Evolutionary conservation across 2,888 invertebrate species (phyloP).

Genomic region (Caenorhabditis angaria): DNA sequence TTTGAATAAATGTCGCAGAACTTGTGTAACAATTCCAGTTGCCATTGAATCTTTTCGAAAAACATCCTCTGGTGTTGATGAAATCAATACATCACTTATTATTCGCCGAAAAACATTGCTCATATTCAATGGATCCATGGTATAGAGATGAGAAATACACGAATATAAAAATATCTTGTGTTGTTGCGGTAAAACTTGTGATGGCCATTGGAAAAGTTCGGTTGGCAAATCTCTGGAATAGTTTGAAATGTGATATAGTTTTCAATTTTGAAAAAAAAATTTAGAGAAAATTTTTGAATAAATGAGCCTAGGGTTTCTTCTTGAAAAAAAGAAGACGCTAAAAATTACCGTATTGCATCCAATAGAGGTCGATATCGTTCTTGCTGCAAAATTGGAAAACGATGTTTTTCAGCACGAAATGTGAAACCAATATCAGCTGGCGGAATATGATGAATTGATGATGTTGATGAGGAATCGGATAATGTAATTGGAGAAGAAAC

Average conservation of each 20-base stretch:
- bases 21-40: constrained; percentile 46
- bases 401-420: constrained; percentile 19
- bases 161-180: constrained; percentile 35
- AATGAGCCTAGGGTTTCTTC: not conserved
- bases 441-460: constrained; percentile 8
- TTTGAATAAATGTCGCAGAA: constrained; percentile 37
- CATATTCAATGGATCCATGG: constrained; percentile 23
- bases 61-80: constrained; percentile 41
- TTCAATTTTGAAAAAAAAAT: no score
- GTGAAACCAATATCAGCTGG: constrained; percentile 27
- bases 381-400: constrained; percentile 23
- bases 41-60: constrained; percentile 51
- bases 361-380: constrained; percentile 31
- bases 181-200: constrained; percentile 35
- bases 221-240: constrained; percentile 31
- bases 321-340: not conserved
- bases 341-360: constrained; percentile 22
- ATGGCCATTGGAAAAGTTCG: constrained; percentile 22
- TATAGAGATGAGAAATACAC: constrained; percentile 35
- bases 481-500: constrained; percentile 15
- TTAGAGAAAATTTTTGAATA: not conserved
- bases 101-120: constrained; percentile 24
- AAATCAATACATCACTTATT: constrained; percentile 20
- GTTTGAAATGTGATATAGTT: no score
- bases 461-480: constrained; percentile 12